A percentile compares a stretch with the other conserved stretches of the same genome.
phyloP scores from a whole-genome alignment of 2,113 vertebrate species.

The Rhineura floridana region DNA sequence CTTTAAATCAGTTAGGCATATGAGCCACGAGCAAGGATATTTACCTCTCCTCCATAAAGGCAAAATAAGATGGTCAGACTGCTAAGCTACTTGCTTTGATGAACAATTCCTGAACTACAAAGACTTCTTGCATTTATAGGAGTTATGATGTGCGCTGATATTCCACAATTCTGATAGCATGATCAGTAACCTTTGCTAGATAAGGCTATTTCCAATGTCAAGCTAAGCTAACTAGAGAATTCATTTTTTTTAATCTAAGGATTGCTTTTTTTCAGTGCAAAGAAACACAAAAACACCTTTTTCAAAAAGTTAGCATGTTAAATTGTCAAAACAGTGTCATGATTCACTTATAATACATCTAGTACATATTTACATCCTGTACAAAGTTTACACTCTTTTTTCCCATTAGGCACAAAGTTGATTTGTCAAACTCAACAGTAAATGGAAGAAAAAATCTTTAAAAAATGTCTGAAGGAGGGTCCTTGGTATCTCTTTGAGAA shows the following conservation, averaged over 20 bases:
- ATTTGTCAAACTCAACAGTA: slow-evolving; percentile 78
- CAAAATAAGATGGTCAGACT: slow-evolving; percentile 42
- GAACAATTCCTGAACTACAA: not conserved
- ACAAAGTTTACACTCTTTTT: slow-evolving; percentile 70
- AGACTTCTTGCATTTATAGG: slow-evolving; percentile 20
- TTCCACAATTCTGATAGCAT: slow-evolving; percentile 2
- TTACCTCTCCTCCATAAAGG: slow-evolving; percentile 37
- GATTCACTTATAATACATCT: slow-evolving; percentile 61
- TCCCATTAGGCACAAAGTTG: slow-evolving; percentile 81
- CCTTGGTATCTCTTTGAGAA: slow-evolving; percentile 54
- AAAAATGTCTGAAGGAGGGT: slow-evolving; percentile 20
- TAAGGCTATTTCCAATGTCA: slow-evolving; percentile 33
- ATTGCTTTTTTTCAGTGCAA: slow-evolving; percentile 74
- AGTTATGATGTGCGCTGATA: slow-evolving; percentile 24
- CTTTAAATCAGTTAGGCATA: slow-evolving; percentile 39
- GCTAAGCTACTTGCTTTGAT: slow-evolving; percentile 37
- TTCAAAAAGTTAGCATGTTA: slow-evolving; percentile 54
- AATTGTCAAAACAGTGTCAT: slow-evolving; percentile 42
- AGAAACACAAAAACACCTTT: slow-evolving; percentile 20
- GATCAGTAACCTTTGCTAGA: slow-evolving; percentile 12
- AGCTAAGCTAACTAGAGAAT: slow-evolving; percentile 39
- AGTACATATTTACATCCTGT: slow-evolving; percentile 73
- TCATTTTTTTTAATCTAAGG: slow-evolving; percentile 60
- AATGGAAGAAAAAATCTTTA: slow-evolving; percentile 33
- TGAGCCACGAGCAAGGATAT: slow-evolving; percentile 28